Base-by-base conservation (phyloP, 2,113 vertebrate species). In the Erinaceus europaeus region DNA sequence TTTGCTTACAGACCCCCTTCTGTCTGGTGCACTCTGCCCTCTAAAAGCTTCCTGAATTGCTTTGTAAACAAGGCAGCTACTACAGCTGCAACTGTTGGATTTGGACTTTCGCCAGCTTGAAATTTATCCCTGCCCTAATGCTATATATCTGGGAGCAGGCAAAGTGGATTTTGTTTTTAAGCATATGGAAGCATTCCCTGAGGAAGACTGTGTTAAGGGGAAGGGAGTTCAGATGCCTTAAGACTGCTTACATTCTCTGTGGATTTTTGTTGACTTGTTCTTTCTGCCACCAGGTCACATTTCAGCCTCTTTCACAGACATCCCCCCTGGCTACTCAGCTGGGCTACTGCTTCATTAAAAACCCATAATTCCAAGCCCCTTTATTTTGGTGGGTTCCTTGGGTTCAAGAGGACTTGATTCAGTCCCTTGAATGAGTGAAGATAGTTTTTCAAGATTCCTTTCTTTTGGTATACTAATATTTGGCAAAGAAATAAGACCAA, bases 31-130 rank as follows among this genome's bases (percentile, higher is more conserved):
- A 86, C 95, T 95, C 93, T 96, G 95, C 86, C 95, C 95, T 95
- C 95, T 84, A 53, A 96, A 94, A 95, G 93, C 95, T 95, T 95
- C 94, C 95, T 94, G 94, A 96, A 94, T 94, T 95, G 94, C 95
- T 95, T 95, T 94, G 93, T 95, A 93, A 94, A 95, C 94, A 96
- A 94, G 95, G 94, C 93, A 88, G 93, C 94, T 76, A 94, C 92
- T 94, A 89, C 92, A 94, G 95, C 95, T 94, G 95, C 95, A 93
- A 96, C 90, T 90, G 86, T 93, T 94, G 94, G 79, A 55, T 72
- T 92, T 95, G 95, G 95, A 90, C 87, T 79, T 88, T 53, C 3
- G 93, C 95, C 95, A 95, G 90, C 88, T 82, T 90, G 95, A 94
- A 94, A 95, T 91, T 75, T 76, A 94, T 95, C 94, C 90, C 84